Evolutionary conservation across 2,797 vertebrate genomes (phyloP).

Genomic region (Sphenopsis melanotis): DNA sequence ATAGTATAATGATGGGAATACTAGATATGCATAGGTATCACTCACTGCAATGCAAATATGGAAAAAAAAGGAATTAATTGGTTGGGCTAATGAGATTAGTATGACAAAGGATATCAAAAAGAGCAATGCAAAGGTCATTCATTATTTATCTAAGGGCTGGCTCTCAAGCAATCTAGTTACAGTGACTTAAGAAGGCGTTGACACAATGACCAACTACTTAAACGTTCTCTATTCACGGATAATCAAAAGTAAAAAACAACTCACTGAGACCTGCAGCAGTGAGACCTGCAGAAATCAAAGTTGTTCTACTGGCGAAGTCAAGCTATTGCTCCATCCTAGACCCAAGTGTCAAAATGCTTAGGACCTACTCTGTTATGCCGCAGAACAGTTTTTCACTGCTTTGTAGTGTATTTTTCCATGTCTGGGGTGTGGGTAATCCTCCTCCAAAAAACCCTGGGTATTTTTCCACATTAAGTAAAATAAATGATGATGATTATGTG

Average conservation of each 20-base stretch:
- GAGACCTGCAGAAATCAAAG: neutral
- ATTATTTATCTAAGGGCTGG: neutral
- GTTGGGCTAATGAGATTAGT: neutral
- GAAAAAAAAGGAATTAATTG: neutral
- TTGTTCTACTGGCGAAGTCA: neutral
- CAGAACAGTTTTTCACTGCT: neutral
- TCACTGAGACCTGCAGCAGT: neutral
- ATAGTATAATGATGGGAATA: neutral
- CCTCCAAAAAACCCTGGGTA: neutral
- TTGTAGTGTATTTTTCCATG: fast-evolving
- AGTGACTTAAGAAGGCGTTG: neutral
- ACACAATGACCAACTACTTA: neutral
- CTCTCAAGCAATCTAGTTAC: neutral
- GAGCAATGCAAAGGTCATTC: neutral
- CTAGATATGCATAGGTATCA: fast-evolving
- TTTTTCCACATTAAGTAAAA: neutral
- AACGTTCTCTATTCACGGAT: fast-evolving
- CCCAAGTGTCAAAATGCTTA: neutral
- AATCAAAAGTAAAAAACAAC: neutral
- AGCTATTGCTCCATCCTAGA: fast-evolving
- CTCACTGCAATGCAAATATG: neutral
- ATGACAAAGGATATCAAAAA: neutral
- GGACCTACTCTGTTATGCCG: neutral
- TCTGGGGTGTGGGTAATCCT: neutral
- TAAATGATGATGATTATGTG: fast-evolving